Evolutionary conservation across 2,113 vertebrate genomes (phyloP).

Genomic region (Podocnemis expansa): DNA sequence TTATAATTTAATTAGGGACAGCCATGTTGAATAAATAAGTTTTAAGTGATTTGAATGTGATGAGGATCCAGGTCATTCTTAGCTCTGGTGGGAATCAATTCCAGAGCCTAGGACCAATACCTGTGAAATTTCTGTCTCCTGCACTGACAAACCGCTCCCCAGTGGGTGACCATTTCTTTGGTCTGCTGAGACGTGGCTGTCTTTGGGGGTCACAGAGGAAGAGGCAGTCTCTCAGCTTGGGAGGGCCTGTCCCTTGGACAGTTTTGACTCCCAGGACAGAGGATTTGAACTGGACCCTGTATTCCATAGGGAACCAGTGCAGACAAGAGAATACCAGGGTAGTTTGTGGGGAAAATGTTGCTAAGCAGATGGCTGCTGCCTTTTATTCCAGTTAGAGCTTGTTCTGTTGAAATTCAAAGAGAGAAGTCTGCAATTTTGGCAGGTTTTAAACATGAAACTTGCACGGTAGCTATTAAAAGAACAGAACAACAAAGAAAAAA

Average conservation of each 20-base stretch:
- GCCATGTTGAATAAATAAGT: not conserved
- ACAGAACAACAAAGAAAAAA: not conserved
- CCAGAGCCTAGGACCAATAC: not conserved
- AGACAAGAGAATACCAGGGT: not conserved
- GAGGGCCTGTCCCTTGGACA: not conserved
- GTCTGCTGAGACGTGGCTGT: not conserved
- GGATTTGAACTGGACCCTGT: not conserved
- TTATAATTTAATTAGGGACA: not conserved
- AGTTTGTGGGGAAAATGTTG: not conserved
- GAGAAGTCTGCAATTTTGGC: not conserved
- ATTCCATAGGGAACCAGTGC: not conserved
- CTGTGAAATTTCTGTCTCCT: not conserved
- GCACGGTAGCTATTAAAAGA: not conserved
- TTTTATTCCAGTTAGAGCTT: not conserved
- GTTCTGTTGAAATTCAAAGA: not conserved
- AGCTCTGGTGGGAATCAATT: not conserved
- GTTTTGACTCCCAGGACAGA: not conserved
- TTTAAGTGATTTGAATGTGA: not conserved
- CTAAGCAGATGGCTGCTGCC: not conserved
- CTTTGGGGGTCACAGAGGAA: not conserved
- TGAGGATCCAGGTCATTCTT: not conserved
- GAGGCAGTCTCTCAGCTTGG: not conserved
- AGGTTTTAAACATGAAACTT: not conserved
- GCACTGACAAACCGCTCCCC: not conserved
- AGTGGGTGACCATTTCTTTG: not conserved